Conservation (phyloP, 2,797 vertebrate genomes). For the Schizopygopsis malacanthus region DNA sequence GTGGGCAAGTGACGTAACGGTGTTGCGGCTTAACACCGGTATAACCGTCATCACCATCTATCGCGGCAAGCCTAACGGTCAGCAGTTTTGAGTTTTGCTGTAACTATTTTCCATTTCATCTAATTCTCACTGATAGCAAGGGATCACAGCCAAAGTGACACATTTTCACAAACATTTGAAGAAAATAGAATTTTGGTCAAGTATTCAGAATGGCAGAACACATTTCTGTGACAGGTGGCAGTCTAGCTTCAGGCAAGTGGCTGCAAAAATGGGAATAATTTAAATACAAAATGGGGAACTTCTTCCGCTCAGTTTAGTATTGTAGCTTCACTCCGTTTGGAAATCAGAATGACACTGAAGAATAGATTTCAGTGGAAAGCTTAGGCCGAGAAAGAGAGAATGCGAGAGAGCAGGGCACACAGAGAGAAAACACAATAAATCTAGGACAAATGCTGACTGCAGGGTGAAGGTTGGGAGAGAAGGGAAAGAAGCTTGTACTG, state of each 20-base stretch:
- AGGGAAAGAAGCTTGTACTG: conserved; percentile 35
- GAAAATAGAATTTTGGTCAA: conserved; percentile 24
- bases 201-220: conserved; percentile 21
- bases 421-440: conserved; percentile 65
- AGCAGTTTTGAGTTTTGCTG: neutral
- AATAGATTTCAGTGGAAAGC: conserved; percentile 61
- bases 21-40: too few relatives aligned
- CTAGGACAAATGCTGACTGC: conserved; percentile 79
- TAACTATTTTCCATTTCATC: neutral
- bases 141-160: conserved; percentile 33
- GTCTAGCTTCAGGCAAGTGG: conserved; percentile 15
- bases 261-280: conserved; percentile 22
- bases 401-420: conserved; percentile 31
- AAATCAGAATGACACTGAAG: conserved; percentile 62
- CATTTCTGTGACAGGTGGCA: conserved; percentile 36
- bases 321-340: conserved; percentile 50
- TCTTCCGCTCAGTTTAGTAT: conserved; percentile 42
- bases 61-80: too few relatives aligned
- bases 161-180: conserved; percentile 35
- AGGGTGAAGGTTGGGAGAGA: conserved; percentile 74
- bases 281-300: conserved; percentile 34
- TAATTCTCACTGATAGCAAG: neutral
- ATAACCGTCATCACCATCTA: too few relatives aligned
- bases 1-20: too few relatives aligned
- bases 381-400: conserved; percentile 29